A percentile compares a stretch with the other conserved stretches of the same genome.
Evolutionary conservation across 1,140 invertebrate genomes (phyloP).

Genomic region (Agraylea sexmaculata): DNA sequence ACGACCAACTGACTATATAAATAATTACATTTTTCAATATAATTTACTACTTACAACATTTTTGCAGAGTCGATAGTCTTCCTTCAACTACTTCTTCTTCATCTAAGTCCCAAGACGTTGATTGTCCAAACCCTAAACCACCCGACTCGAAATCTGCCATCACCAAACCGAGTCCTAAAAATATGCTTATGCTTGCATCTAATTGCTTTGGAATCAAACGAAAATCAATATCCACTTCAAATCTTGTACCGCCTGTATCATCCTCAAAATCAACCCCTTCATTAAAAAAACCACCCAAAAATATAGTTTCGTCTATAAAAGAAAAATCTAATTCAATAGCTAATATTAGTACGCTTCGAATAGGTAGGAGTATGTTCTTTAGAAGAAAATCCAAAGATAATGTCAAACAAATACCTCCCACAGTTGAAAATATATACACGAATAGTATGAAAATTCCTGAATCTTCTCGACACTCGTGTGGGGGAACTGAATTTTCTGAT

Average conservation of each 20-base stretch:
- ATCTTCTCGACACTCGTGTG: too few relatives aligned
- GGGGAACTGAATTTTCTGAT: too few relatives aligned
- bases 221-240: slow-evolving; percentile 37
- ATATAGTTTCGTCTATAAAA: not conserved
- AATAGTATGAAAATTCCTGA: not conserved
- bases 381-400: slow-evolving; percentile 33
- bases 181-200: slow-evolving; percentile 32
- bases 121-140: too few relatives aligned
- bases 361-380: slow-evolving; percentile 38
- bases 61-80: too few relatives aligned
- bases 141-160: too few relatives aligned
- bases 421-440: not conserved
- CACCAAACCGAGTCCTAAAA: slow-evolving; percentile 10
- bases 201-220: slow-evolving; percentile 39
- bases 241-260: slow-evolving; percentile 21
- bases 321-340: not conserved
- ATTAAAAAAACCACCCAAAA: not conserved
- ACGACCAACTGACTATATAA: too few relatives aligned
- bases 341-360: slow-evolving; percentile 24
- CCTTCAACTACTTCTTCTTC: too few relatives aligned
- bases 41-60: too few relatives aligned
- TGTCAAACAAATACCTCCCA: slow-evolving; percentile 11
- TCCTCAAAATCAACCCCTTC: not conserved
- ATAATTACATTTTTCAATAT: too few relatives aligned
- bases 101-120: too few relatives aligned